Base-by-base conservation (phyloP, 2,113 vertebrate species). In the Etheostoma spectabile region DNA sequence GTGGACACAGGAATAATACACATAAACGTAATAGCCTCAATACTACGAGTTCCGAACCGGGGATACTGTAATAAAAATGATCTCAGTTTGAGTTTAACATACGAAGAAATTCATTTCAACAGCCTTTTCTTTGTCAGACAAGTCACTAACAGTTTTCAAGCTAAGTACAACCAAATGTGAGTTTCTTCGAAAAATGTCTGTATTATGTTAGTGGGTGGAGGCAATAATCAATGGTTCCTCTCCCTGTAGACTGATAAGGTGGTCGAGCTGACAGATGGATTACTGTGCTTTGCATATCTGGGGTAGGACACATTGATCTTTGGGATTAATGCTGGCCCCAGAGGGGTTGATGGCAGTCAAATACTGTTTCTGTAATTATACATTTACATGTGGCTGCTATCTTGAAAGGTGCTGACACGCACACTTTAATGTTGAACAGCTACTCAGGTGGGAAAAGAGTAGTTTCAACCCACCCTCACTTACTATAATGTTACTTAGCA, bases 301-400 rank as follows among this genome's bases (percentile, higher is more conserved):
- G 70, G 80, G 75, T 82, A 82, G 85, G 74, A 91, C 88, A 87
- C 90, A 95, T 94, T 92, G 94, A 95, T 94, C 91, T 92, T 83
- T 87, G 81, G 88, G 89, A 93, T 93, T 94, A 94, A 95, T 93
- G 75, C 80, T 45, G 35, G 80, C 76, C 92, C 87, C 84, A 75
- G 57, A 72, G 91, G 92, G 87, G 57, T 74, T 69, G 77, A 85
- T 85, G 83, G 87, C 89, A 92, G 91, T 94, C 93, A 93, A 93
- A 92, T 79, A 89, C 77, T 90, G 86, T 93, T 93, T 94, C 92
- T 92, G 91, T 95, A 95, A 95, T 95, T 95, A 95, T 92, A 94
- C 86, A 89, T 93, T 93, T 94, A 91, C 83, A 92, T 86, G 70
- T 67, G 64, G 63, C 86, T 61, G 85, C 88, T 77, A 86, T 89